Conservation (phyloP, 2,888 invertebrate genomes). For the Eristalis intricaria region DNA sequence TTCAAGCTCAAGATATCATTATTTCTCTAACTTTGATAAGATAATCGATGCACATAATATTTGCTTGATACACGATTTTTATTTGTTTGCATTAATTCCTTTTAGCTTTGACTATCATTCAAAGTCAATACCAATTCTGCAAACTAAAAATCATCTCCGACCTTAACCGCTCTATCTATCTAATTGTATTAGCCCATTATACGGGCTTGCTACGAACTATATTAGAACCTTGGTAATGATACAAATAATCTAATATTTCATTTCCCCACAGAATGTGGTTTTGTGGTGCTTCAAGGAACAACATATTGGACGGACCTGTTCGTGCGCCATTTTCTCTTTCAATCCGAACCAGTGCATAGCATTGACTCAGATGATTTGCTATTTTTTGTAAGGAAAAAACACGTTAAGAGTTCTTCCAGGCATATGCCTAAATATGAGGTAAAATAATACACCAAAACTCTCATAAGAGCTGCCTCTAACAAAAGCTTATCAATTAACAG, state of each 20-base stretch:
- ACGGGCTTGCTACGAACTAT: background rate
- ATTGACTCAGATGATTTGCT: slow-evolving; percentile 97
- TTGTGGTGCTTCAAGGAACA: slow-evolving; percentile 95
- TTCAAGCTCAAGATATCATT: too few species aligned
- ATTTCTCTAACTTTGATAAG: too few species aligned
- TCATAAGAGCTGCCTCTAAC: background rate
- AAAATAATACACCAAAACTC: slow-evolving; percentile 72
- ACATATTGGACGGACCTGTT: slow-evolving; percentile 98
- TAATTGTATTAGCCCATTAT: background rate
- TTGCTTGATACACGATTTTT: too few species aligned
- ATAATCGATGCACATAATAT: too few species aligned
- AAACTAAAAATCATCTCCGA: too few species aligned
- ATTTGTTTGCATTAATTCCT: too few species aligned
- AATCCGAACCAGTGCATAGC: slow-evolving; percentile 88
- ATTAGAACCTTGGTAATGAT: background rate
- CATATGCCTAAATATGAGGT: slow-evolving; percentile 95
- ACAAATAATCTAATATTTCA: background rate
- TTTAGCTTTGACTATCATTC: too few species aligned
- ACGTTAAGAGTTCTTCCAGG: slow-evolving; percentile 92
- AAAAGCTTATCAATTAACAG: slow-evolving; percentile 81
- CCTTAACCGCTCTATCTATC: too few species aligned
- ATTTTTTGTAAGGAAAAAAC: slow-evolving; percentile 97
- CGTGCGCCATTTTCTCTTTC: slow-evolving; percentile 95
- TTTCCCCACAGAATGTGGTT: slow-evolving; percentile 88
- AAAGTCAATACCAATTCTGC: too few species aligned